These are phyloP conservation scores for Platichthys stellatus DNA, from an alignment of 2,113 vertebrate genomes.

Conservation along the genomic window DNA sequence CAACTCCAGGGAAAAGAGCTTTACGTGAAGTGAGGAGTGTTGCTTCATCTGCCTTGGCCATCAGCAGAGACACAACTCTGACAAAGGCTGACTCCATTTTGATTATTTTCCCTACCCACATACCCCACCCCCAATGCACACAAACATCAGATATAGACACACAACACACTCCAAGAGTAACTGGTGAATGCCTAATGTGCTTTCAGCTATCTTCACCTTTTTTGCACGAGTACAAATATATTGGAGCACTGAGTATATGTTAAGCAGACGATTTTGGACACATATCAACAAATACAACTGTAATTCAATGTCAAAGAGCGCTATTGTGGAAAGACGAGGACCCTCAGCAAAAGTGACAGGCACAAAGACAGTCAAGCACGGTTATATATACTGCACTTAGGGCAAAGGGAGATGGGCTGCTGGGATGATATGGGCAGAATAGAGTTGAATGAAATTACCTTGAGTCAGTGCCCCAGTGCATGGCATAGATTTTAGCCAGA, in stretches of 20 bases:
- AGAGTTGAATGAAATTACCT: conserved; percentile 84
- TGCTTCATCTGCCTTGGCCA: conserved; percentile 26
- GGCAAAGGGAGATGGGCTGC: not conserved
- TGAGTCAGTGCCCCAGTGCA: conserved; percentile 99
- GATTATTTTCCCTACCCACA: conserved; percentile 69
- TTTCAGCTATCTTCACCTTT: conserved; percentile 12
- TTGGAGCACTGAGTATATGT: conserved; percentile 1
- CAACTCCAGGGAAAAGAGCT: conserved; percentile 42
- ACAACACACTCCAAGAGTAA: conserved; percentile 32
- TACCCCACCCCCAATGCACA: conserved; percentile 52
- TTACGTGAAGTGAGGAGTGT: conserved; percentile 11
- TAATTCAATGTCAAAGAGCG: conserved; percentile 1
- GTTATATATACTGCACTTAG: conserved; percentile 59
- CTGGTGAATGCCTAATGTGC: conserved; percentile 19
- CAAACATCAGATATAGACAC: conserved; percentile 40
- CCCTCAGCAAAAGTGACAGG: conserved; percentile 27
- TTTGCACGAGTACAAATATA: not conserved
- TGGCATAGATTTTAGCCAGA: conserved; percentile 99
- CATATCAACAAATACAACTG: conserved; percentile 10
- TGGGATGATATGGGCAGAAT: not conserved
- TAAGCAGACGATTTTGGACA: conserved; percentile 1
- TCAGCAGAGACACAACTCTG: conserved; percentile 22
- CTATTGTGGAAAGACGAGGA: conserved; percentile 23
- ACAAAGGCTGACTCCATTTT: conserved; percentile 66
- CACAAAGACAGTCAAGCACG: conserved; percentile 37